Evolutionary conservation across 1,140 invertebrate genomes (phyloP), one percentile per base, ranked within the genome.

Genomic region (Nasonia giraulti): DNA sequence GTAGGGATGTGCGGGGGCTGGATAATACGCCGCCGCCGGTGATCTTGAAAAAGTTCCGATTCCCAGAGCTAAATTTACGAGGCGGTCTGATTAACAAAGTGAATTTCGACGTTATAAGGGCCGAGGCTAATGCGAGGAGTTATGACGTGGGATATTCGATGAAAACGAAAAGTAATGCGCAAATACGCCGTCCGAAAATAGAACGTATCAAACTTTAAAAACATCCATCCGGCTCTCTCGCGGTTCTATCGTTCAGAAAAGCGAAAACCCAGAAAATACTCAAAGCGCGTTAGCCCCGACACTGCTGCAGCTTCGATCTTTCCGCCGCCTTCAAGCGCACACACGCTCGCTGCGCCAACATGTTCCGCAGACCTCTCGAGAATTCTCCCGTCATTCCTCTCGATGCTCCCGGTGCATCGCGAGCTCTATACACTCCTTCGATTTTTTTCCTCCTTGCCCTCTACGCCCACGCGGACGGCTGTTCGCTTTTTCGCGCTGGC

Each of bases 401-500:
- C 55, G 17, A 20, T 20, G 77, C 55, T 62, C 55, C n/a, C 55
- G 17, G 4, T 20, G 77, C 20, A 31, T 66, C 62, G 12, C 50
- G 23, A 8, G 50, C 47, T 79, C 17, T 27, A 12, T 14, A 17
- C 17, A 20, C 37, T 74, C 23, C 44, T 47, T 50, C 40, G 7
- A 27, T 40, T 74, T 17, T 8, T 74, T 37, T 44, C 73, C 17
- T 44, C 20, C 4, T 14, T 40, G 23, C 71, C 14, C 31, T 31
- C 14, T 20, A 62, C 55, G 17, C 20, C 0, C 14, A 20, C 55
- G 20, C 5, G 6, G 20, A 5, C 27, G 3, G 31, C 14, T 20
- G 50, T 44, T 81, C 68, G 27, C 27, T 81, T 71, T 31, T 71
- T 73, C 74, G 75, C 76, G 83, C 80, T 62, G 66, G 55, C 82